These are phyloP conservation scores for Lethenteron camtschaticum DNA, from an alignment of 2,113 vertebrate species.

Conservation along the genomic window DNA sequence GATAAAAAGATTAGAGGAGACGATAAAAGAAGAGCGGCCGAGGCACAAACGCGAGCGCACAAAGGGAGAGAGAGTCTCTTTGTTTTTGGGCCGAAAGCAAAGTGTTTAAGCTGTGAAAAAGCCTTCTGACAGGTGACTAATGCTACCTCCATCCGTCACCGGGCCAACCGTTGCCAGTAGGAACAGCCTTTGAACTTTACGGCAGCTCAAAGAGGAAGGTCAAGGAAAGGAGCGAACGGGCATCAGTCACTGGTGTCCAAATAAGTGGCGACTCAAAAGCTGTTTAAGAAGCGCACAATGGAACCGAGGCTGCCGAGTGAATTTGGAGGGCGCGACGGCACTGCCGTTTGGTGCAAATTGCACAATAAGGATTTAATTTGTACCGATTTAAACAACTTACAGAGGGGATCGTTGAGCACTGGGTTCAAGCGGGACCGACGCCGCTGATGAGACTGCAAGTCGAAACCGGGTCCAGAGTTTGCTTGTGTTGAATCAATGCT, in stretches of 20 bases:
- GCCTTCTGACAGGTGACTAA: slow-evolving; percentile 1
- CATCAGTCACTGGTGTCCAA: slow-evolving; percentile 4
- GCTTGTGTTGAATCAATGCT: too few species aligned
- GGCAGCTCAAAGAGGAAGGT: slow-evolving; percentile 2
- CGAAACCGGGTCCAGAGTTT: too few species aligned
- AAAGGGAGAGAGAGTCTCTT: slow-evolving; percentile 1
- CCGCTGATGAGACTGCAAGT: too few species aligned
- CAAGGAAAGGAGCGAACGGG: slow-evolving; percentile 3
- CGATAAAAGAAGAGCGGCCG: slow-evolving; percentile 3
- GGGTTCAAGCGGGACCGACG: too few species aligned
- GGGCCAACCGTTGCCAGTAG: not conserved
- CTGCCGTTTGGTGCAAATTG: too few species aligned
- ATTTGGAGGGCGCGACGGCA: not conserved
- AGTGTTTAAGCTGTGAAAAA: too few species aligned
- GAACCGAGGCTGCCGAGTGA: not conserved
- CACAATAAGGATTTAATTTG: too few species aligned
- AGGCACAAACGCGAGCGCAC: slow-evolving; percentile 7
- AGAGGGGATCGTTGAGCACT: too few species aligned
- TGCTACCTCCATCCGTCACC: not conserved
- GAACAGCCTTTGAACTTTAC: slow-evolving; percentile 3
- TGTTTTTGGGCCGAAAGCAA: not conserved
- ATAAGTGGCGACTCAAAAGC: slow-evolving; percentile 4
- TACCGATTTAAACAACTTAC: too few species aligned
- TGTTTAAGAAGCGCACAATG: slow-evolving; percentile 1
- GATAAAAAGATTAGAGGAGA: not conserved